Percentiles rank a stretch among this genome's conserved stretches.
phyloP scores from a whole-genome alignment of 1,140 invertebrate genomes.

The Pachypsylla venusta region DNA sequence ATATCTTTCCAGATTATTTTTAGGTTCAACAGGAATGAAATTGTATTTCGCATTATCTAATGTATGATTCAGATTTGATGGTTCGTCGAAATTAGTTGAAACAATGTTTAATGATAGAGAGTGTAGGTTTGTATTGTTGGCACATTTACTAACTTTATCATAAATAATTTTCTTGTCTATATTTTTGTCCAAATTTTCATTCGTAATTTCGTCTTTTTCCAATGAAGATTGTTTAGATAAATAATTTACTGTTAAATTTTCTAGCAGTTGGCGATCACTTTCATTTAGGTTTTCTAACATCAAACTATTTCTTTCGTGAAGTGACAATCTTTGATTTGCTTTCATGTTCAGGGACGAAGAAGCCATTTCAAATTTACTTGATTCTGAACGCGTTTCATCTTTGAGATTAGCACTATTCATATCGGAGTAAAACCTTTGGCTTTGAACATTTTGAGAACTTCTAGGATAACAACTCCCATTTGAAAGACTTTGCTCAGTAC shows the following conservation, averaged over 20 bases:
- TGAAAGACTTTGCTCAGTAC: too few relatives aligned
- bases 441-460: too few relatives aligned
- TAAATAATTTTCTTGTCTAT: neutral
- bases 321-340: too few relatives aligned
- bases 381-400: too few relatives aligned
- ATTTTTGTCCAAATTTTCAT: constrained; percentile 1
- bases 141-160: constrained; percentile 1
- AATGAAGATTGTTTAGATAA: neutral
- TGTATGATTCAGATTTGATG: neutral
- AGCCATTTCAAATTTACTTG: too few relatives aligned
- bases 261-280: neutral
- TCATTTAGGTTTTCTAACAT: neutral
- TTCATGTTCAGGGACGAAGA: too few relatives aligned
- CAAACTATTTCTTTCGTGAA: neutral
- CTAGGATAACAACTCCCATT: too few relatives aligned
- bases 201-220: constrained; percentile 1
- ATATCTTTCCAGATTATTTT: constrained; percentile 6
- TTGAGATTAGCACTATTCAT: too few relatives aligned
- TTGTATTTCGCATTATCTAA: neutral
- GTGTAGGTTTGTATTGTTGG: neutral
- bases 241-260: constrained; percentile 8
- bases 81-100: neutral
- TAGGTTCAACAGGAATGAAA: neutral
- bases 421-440: too few relatives aligned
- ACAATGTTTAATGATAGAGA: constrained; percentile 3